Evolutionary conservation across 2,797 vertebrate species (phyloP).

Genomic region (Myotis daubentonii): DNA sequence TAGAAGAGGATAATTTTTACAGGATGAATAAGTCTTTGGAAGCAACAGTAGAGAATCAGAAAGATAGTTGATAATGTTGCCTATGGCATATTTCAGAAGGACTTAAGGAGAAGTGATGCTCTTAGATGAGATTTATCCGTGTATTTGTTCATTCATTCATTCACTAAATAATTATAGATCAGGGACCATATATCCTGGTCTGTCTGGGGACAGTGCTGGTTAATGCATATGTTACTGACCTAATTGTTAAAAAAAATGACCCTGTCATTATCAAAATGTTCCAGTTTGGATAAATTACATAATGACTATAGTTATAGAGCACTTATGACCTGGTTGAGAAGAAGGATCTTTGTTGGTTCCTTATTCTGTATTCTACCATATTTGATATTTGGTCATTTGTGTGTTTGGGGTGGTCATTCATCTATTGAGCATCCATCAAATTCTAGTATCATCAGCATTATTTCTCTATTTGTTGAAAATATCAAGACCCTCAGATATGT

Average conservation of each 20-base stretch:
- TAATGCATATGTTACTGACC: neutral
- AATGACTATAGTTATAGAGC: neutral
- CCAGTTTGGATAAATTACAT: constrained; percentile 14
- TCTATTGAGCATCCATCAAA: neutral
- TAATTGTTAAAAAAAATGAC: constrained; percentile 27
- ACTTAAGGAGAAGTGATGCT: neutral
- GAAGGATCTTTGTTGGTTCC: neutral
- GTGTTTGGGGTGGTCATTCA: neutral
- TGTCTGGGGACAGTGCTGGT: neutral
- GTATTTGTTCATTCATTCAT: neutral
- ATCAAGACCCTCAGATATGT: neutral
- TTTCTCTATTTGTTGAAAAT: neutral
- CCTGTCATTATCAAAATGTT: neutral
- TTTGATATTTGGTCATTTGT: constrained; percentile 20
- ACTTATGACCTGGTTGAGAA: constrained; percentile 32
- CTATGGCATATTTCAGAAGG: neutral
- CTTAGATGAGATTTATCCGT: constrained; percentile 5
- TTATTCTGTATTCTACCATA: constrained; percentile 20
- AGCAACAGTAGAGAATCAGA: neutral
- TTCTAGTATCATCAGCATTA: constrained; percentile 24
- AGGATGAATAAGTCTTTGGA: neutral
- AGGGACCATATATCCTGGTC: neutral
- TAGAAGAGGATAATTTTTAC: neutral
- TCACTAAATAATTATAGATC: neutral
- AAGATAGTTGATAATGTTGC: neutral